These are phyloP conservation scores for Stenotaenia linearis DNA, from an alignment of 2,888 invertebrate genomes.

Conservation along the genomic window DNA sequence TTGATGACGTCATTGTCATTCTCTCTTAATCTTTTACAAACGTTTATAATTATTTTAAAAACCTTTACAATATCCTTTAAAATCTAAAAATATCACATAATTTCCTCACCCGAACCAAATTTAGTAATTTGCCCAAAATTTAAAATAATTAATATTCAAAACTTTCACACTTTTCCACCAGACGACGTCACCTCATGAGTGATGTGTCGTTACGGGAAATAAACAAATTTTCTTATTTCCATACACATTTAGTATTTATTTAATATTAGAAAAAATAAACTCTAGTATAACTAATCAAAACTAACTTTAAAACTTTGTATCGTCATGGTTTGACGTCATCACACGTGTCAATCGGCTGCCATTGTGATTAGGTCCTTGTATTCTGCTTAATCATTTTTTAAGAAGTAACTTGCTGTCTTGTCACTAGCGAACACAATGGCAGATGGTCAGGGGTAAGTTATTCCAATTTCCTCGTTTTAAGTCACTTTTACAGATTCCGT, in stretches of 20 bases:
- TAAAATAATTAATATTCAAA: too few relatives aligned
- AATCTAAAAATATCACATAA: too few relatives aligned
- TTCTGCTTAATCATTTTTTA: neutral
- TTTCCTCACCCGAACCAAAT: too few relatives aligned
- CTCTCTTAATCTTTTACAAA: neutral
- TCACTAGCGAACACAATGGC: constrained; percentile 30
- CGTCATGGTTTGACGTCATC: neutral
- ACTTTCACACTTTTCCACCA: too few relatives aligned
- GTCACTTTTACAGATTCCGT: neutral
- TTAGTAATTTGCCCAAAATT: too few relatives aligned
- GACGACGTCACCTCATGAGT: too few relatives aligned
- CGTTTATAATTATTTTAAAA: neutral
- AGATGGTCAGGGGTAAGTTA: constrained; percentile 32
- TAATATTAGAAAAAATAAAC: neutral
- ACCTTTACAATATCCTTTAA: too few relatives aligned
- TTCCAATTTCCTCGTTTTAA: neutral
- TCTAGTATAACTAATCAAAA: neutral
- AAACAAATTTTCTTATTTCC: too few relatives aligned
- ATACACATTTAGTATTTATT: too few relatives aligned
- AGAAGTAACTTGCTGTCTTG: neutral
- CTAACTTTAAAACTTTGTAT: neutral
- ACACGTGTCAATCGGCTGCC: neutral
- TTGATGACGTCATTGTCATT: constrained; percentile 29
- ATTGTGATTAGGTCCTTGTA: neutral
- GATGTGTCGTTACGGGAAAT: too few relatives aligned